phyloP scores from a whole-genome alignment of 2,797 vertebrate genomes.

The Cygnus olor region DNA sequence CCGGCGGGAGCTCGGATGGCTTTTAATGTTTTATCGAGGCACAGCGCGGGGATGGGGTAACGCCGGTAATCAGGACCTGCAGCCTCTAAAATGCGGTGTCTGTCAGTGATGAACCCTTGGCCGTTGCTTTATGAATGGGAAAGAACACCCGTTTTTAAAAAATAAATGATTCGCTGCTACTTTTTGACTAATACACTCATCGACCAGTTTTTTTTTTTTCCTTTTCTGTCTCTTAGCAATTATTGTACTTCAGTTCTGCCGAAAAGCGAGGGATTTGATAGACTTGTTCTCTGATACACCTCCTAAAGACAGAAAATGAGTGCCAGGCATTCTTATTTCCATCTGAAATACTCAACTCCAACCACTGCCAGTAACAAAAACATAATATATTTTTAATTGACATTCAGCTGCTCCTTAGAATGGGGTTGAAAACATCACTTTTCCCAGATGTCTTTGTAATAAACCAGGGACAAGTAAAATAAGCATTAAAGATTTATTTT shows the following conservation, averaged over 20 bases:
- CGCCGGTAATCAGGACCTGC: too few species aligned
- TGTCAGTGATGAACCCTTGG: neutral
- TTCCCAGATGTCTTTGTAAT: neutral
- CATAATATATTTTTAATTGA: neutral
- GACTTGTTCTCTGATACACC: neutral
- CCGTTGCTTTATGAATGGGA: accelerated
- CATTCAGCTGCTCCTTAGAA: neutral
- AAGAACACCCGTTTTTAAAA: neutral
- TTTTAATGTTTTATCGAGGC: slow-evolving; percentile 19
- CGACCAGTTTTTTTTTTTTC: neutral
- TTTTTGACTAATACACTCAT: neutral
- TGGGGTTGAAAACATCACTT: neutral
- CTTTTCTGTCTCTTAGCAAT: neutral
- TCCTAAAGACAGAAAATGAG: neutral
- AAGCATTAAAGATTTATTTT: neutral
- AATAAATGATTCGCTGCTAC: accelerated
- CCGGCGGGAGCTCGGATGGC: neutral
- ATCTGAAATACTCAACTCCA: neutral
- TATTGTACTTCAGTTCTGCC: neutral
- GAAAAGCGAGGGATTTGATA: neutral
- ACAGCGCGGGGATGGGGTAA: neutral
- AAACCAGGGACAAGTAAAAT: neutral
- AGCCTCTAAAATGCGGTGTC: neutral
- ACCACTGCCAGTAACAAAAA: neutral
- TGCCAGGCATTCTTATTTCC: neutral